Base-by-base conservation (phyloP, 2,113 vertebrate genomes). In the Chloebia gouldiae region DNA sequence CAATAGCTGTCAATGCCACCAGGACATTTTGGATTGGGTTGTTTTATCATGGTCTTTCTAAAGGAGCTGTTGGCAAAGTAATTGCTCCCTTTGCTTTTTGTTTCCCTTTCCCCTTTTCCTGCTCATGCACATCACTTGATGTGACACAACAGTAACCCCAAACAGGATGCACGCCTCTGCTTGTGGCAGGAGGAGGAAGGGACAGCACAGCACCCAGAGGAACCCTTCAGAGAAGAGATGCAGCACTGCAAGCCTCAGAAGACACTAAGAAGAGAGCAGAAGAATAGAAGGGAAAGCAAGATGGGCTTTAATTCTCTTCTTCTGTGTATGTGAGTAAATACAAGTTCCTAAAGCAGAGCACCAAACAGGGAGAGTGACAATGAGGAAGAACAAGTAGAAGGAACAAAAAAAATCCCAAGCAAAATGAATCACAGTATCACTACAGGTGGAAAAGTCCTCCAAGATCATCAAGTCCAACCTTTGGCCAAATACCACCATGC, bases 141-240 rank as follows among this genome's bases (percentile, higher is more conserved):
- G 69, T 68, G 89, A 84, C 63, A 54, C 64, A 91, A 80, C 71
- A 71, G 57, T 23, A 86, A 89, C 69, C 87, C 75, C 76, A 72
- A 86, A 77, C 86, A 96, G 96, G 96, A 92, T 82, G 81, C 59
- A 80, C 50, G 59, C 91, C 47, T 15, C 66, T 72, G 86, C 54
- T 51, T 27, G 73, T 31, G 86, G 85, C 56, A 78, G 73, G 71
- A 63, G 68, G 61, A 88, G 54, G 63, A 75, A 44, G 66, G 70
- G 72, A 59, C 15, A 53, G 33, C 10, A 25, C 33, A 49, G 88
- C 63, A 92, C 78, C 68, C 86, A 70, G 66, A 40, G 53, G 54
- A 70, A 37, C 44, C 39, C 40, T 78, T 56, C 56, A 44, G 72
- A 61, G 33, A 37, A 50, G 20, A 64, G 53, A 75, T 31, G 70